Percentiles rank a stretch among this genome's conserved stretches.
phyloP scores from a whole-genome alignment of 1,140 invertebrate genomes.

The Phthorimaea operculella region DNA sequence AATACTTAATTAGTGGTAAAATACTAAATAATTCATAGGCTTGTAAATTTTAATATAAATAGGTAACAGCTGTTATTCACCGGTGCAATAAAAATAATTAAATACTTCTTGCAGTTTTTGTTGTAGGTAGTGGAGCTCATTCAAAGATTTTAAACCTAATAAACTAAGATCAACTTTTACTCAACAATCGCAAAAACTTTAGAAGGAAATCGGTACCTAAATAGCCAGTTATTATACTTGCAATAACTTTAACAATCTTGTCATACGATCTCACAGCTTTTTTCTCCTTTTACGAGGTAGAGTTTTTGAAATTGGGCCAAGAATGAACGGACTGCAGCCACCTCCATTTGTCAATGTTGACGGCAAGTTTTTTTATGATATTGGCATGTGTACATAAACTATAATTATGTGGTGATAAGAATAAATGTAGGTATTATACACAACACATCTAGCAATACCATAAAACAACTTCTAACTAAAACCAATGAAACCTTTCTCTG shows the following conservation, averaged over 20 bases:
- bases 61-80: background rate
- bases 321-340: background rate
- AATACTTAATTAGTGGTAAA: background rate
- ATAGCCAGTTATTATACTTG: too few species aligned
- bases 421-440: too few species aligned
- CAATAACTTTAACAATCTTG: background rate
- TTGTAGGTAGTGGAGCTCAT: too few species aligned
- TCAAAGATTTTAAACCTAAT: too few species aligned
- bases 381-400: background rate
- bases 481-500: too few species aligned
- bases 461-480: too few species aligned
- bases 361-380: background rate
- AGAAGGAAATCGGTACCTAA: too few species aligned
- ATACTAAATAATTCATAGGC: background rate
- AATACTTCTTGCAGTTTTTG: background rate
- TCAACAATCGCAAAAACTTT: too few species aligned
- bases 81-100: background rate
- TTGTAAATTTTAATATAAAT: background rate
- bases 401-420: too few species aligned
- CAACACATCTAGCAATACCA: too few species aligned
- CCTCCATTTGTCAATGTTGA: background rate
- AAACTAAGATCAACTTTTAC: too few species aligned
- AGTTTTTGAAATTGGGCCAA: conserved; percentile 4
- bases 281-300: background rate
- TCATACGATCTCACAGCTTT: background rate